A percentile compares a stretch with the other conserved stretches of the same genome.
Evolutionary conservation across 2,113 vertebrate species (phyloP).

Genomic region (Thryonomys swinderianus): DNA sequence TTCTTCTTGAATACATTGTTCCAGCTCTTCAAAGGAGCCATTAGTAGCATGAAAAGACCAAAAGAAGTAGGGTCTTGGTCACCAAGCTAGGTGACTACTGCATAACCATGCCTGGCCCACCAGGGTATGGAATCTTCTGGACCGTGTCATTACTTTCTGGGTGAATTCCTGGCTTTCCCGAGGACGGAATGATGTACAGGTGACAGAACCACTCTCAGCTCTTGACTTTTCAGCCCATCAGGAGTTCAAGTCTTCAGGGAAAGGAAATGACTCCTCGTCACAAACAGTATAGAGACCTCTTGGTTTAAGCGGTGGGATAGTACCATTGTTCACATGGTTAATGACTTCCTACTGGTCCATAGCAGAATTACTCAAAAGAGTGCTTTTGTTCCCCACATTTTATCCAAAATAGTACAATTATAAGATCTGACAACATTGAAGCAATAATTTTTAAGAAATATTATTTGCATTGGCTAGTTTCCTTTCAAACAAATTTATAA

Average conservation of each 20-base stretch:
- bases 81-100: background rate
- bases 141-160: background rate
- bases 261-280: background rate
- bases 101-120: background rate
- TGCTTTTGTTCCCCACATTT: background rate
- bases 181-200: background rate
- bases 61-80: background rate
- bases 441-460: constrained; percentile 48
- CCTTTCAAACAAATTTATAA: constrained; percentile 46
- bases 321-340: background rate
- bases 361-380: constrained; percentile 1
- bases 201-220: background rate
- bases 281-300: background rate
- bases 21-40: background rate
- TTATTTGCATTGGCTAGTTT: constrained; percentile 4
- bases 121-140: background rate
- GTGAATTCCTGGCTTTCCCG: background rate
- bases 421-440: constrained; percentile 25
- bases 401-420: constrained; percentile 6
- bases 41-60: background rate
- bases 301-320: background rate
- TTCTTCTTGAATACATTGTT: background rate
- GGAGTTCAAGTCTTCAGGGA: background rate
- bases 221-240: background rate
- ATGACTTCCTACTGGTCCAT: background rate